These are phyloP conservation scores for Amphipoea lucens DNA, from an alignment of 2,888 invertebrate genomes.

Conservation along the genomic window DNA sequence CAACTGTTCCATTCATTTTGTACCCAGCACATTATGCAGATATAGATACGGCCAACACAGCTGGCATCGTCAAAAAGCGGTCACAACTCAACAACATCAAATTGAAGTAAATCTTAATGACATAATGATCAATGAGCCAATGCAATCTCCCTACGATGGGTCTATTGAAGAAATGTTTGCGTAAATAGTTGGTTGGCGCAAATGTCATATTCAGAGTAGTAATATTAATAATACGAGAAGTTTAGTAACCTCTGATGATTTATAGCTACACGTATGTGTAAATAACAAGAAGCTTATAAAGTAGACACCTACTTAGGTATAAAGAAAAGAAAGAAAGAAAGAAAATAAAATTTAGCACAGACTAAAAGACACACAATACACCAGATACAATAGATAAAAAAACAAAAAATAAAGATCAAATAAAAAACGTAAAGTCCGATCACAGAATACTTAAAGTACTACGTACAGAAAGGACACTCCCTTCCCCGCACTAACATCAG, in stretches of 20 bases:
- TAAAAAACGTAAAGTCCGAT: no score
- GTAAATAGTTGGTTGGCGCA: constrained; percentile 11
- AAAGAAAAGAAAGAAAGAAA: no score
- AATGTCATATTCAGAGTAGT: constrained; percentile 14
- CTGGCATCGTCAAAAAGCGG: background rate
- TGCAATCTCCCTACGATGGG: background rate
- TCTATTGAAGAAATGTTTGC: constrained; percentile 30
- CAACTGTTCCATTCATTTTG: background rate
- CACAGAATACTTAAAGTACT: no score
- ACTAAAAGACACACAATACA: no score
- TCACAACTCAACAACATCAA: background rate
- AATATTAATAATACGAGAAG: background rate
- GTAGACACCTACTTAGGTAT: background rate
- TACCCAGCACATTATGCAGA: background rate
- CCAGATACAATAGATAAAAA: no score
- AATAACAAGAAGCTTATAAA: background rate
- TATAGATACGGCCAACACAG: background rate
- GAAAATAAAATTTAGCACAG: no score
- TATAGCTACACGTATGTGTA: background rate
- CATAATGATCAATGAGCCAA: background rate
- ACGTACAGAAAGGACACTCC: no score
- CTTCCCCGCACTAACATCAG: no score
- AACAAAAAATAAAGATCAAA: no score
- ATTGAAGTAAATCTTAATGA: background rate
- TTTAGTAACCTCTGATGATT: constrained; percentile 13